phyloP scores from a whole-genome alignment of 2,888 invertebrate species.

The Dioctria rufipes region DNA sequence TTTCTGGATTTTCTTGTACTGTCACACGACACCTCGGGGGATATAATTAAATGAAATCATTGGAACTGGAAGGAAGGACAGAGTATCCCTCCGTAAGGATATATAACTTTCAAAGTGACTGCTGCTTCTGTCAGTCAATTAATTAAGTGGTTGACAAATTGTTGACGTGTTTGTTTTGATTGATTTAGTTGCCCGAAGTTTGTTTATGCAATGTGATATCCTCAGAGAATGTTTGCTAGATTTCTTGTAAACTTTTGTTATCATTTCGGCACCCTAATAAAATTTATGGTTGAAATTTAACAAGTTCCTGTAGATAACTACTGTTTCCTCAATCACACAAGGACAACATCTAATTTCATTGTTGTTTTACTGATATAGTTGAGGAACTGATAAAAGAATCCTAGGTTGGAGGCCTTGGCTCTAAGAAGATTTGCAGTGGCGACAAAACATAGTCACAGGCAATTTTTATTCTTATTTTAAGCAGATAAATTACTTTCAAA shows the following conservation, averaged over 20 bases:
- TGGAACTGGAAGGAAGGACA: not conserved
- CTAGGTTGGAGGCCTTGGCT: no score
- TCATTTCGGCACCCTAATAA: not conserved
- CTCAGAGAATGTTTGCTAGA: not conserved
- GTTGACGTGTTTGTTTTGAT: conserved; percentile 59
- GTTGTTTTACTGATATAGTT: no score
- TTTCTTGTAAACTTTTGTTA: conserved; percentile 31
- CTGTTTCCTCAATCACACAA: no score
- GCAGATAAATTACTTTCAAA: no score
- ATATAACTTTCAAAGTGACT: conserved; percentile 34
- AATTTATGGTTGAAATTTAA: no score
- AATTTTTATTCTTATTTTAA: no score
- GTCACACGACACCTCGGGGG: conserved; percentile 53
- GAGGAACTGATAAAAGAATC: no score
- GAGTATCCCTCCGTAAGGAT: not conserved
- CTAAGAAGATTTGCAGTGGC: no score
- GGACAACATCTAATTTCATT: no score
- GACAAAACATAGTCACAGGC: no score
- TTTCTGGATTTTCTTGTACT: conserved; percentile 45
- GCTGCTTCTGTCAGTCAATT: conserved; percentile 57
- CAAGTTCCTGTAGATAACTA: no score
- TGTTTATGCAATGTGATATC: conserved; percentile 8
- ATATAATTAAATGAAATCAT: conserved; percentile 41
- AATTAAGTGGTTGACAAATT: conserved; percentile 59
- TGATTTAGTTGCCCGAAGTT: conserved; percentile 56